phyloP scores from a whole-genome alignment of 1,140 invertebrate genomes.

The Brachystomella parvula region DNA sequence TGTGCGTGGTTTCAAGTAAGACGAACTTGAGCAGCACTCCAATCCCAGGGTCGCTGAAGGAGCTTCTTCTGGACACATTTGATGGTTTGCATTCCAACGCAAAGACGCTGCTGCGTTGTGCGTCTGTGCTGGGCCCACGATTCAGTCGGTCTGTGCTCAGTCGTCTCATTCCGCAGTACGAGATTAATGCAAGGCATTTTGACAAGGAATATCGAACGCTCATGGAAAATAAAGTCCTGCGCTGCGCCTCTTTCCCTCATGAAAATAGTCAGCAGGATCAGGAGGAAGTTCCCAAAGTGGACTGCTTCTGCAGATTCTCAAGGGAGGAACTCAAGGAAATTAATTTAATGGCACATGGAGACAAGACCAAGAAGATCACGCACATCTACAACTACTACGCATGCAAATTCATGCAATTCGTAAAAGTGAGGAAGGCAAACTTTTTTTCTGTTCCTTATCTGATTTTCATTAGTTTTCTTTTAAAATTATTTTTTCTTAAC shows the following conservation, averaged over 20 bases:
- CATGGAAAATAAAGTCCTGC: conserved; percentile 24
- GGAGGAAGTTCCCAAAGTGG: background rate
- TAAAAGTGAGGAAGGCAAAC: background rate
- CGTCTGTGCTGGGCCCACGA: conserved; percentile 51
- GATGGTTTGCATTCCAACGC: conserved; percentile 51
- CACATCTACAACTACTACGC: background rate
- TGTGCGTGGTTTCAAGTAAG: conserved; percentile 24
- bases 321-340: background rate
- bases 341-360: background rate
- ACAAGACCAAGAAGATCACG: background rate
- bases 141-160: conserved; percentile 50
- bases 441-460: no score
- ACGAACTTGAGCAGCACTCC: conserved; percentile 19
- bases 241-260: conserved; percentile 19
- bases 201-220: conserved; percentile 16
- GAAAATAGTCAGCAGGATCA: background rate
- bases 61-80: conserved; percentile 48
- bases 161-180: conserved; percentile 14
- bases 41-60: conserved; percentile 33
- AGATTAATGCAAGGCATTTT: conserved; percentile 22
- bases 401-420: conserved; percentile 35
- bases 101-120: conserved; percentile 54
- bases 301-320: conserved; percentile 12
- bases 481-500: no score
- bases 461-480: no score